A percentile compares a stretch with the other conserved stretches of the same genome.
Conservation (phyloP, 2,113 vertebrate genomes). For the Cnemophilus loriae region DNA sequence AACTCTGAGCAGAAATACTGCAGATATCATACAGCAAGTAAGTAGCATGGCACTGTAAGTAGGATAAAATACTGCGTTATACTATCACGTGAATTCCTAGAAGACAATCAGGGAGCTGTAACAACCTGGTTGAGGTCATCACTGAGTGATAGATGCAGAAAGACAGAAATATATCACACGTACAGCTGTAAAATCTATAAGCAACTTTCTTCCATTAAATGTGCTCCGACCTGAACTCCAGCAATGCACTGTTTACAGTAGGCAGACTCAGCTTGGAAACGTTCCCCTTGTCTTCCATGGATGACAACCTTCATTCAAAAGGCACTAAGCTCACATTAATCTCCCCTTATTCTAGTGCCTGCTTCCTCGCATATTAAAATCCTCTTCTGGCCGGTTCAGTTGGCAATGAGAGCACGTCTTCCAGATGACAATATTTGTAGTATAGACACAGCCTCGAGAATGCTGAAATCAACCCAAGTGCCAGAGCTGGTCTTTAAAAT, state of each 20-base stretch:
- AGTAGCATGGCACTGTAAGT: not conserved
- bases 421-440: not conserved
- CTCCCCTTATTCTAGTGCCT: not conserved
- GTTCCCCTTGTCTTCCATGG: not conserved
- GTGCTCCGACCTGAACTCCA: not conserved
- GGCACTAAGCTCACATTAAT: not conserved
- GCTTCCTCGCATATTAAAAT: not conserved
- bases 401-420: not conserved
- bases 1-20: not conserved
- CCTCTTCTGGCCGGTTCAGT: not conserved
- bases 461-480: not conserved
- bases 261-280: not conserved
- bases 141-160: not conserved
- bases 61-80: not conserved
- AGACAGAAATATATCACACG: not conserved
- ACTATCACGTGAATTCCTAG: not conserved
- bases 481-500: conserved; percentile 29
- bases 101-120: not conserved
- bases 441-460: not conserved
- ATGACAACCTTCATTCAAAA: not conserved
- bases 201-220: not conserved
- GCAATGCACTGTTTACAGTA: not conserved
- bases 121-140: not conserved
- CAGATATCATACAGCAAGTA: not conserved
- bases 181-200: not conserved